These are phyloP conservation scores for Trichonephila clavipes DNA, from an alignment of 1,140 invertebrate genomes.

Conservation along the genomic window DNA sequence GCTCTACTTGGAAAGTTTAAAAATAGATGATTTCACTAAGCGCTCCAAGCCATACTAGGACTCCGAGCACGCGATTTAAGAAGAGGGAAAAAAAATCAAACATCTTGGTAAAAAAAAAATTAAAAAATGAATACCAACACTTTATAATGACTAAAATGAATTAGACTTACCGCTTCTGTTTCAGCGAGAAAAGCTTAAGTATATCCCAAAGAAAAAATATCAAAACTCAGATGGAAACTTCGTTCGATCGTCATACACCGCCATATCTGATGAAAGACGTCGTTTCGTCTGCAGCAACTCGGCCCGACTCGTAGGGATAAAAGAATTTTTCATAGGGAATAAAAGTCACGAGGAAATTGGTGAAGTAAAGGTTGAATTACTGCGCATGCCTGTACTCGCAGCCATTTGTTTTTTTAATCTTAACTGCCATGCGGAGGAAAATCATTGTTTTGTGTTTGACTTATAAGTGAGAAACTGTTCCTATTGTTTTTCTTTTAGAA, in stretches of 20 bases:
- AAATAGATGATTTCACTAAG: conserved; percentile 55
- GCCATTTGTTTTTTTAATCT: not conserved
- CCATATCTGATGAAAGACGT: conserved; percentile 55
- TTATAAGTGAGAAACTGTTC: too few species aligned
- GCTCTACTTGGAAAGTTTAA: conserved; percentile 52
- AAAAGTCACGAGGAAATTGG: not conserved
- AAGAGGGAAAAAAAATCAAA: not conserved
- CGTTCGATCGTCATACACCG: conserved; percentile 53
- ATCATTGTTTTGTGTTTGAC: not conserved
- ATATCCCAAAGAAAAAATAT: conserved; percentile 13
- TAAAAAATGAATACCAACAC: not conserved
- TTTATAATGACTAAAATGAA: not conserved
- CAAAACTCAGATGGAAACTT: conserved; percentile 34
- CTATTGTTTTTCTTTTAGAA: too few species aligned
- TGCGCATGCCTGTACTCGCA: not conserved
- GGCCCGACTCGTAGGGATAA: conserved; percentile 38
- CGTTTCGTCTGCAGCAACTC: conserved; percentile 47
- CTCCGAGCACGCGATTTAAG: not conserved
- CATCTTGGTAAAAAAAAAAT: not conserved
- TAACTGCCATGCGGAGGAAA: not conserved
- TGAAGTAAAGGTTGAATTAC: not conserved
- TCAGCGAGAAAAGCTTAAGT: conserved; percentile 30
- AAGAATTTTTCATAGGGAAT: not conserved
- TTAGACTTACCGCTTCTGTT: conserved; percentile 50
- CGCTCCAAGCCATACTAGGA: conserved; percentile 60